Percentiles rank a stretch among this genome's conserved stretches.
phyloP scores from a whole-genome alignment of 2,797 vertebrate species.

The Babyrousa celebensis region DNA sequence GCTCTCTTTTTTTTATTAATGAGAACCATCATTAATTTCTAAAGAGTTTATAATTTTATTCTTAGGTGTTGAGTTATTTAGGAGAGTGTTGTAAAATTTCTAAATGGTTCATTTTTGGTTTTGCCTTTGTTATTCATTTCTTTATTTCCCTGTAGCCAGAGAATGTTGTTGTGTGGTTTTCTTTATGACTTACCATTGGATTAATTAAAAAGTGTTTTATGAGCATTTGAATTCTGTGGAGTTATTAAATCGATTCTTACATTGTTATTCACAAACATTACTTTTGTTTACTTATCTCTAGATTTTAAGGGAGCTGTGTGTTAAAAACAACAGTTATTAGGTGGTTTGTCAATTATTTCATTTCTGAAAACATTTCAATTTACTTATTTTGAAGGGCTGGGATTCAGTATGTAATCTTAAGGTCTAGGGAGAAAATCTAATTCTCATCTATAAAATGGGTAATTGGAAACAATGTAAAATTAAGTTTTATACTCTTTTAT shows the following conservation, averaged over 20 bases:
- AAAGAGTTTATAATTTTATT: slow-evolving; percentile 56
- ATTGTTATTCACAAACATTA: slow-evolving; percentile 60
- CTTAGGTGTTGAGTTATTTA: slow-evolving; percentile 51
- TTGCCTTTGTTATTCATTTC: slow-evolving; percentile 62
- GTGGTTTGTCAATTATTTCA: slow-evolving; percentile 5
- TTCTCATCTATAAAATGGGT: slow-evolving; percentile 64
- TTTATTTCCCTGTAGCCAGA: slow-evolving; percentile 24
- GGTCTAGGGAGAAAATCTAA: slow-evolving; percentile 47
- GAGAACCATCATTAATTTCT: slow-evolving; percentile 8
- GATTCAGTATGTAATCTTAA: slow-evolving; percentile 39
- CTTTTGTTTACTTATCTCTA: slow-evolving; percentile 39
- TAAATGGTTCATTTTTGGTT: slow-evolving; percentile 40
- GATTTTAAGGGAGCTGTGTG: slow-evolving; percentile 47
- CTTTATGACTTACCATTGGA: background rate
- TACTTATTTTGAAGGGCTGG: slow-evolving; percentile 37
- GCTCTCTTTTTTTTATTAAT: slow-evolving; percentile 57
- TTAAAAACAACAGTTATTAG: slow-evolving; percentile 25
- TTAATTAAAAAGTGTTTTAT: slow-evolving; percentile 67
- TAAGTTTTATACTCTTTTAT: slow-evolving; percentile 27
- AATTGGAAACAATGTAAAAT: slow-evolving; percentile 23
- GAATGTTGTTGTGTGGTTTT: slow-evolving; percentile 53
- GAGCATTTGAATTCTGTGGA: slow-evolving; percentile 45
- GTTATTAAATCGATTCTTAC: slow-evolving; percentile 67
- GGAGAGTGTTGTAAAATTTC: slow-evolving; percentile 55
- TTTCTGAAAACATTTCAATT: slow-evolving; percentile 66